Percentiles rank a stretch among this genome's conserved stretches.
These are phyloP conservation scores for Andrena haemorrhoa DNA, from an alignment of 2,888 invertebrate species.

Conservation along the genomic window DNA sequence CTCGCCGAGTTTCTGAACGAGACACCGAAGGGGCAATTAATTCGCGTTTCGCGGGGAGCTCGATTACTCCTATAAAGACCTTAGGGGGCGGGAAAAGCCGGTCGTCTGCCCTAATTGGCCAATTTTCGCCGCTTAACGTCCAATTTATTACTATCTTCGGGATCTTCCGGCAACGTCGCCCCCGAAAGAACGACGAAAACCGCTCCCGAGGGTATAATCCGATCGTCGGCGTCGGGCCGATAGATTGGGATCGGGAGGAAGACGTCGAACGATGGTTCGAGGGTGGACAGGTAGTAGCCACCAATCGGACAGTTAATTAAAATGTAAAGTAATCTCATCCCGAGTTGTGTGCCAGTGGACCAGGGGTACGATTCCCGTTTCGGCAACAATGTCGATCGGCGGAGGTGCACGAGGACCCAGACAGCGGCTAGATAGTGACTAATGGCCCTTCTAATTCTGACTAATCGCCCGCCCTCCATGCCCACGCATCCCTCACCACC, in stretches of 20 bases:
- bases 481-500: constrained; percentile 1
- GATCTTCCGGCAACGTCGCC: constrained; percentile 68
- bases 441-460: constrained; percentile 77
- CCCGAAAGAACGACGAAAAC: constrained; percentile 62
- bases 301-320: constrained; percentile 73
- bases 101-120: constrained; percentile 80
- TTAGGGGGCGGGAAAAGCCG: constrained; percentile 77
- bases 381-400: constrained; percentile 7
- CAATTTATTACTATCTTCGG: constrained; percentile 81
- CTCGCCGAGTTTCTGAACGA: constrained; percentile 65
- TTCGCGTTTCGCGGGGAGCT: constrained; percentile 76
- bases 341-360: constrained; percentile 50
- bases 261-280: constrained; percentile 40
- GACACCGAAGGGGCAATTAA: constrained; percentile 77
- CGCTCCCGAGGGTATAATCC: constrained; percentile 76
- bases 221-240: constrained; percentile 73
- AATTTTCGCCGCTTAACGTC: constrained; percentile 82
- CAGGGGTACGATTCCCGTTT: constrained; percentile 45
- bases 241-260: constrained; percentile 63
- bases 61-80: constrained; percentile 78
- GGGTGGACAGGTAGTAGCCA: constrained; percentile 25
- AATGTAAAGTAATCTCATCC: constrained; percentile 71
- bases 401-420: constrained; percentile 4
- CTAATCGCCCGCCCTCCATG: constrained; percentile 69
- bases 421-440: constrained; percentile 67